These are phyloP conservation scores for Girardinichthys multiradiatus DNA, from an alignment of 2,113 vertebrate species.

Conservation along the genomic window DNA sequence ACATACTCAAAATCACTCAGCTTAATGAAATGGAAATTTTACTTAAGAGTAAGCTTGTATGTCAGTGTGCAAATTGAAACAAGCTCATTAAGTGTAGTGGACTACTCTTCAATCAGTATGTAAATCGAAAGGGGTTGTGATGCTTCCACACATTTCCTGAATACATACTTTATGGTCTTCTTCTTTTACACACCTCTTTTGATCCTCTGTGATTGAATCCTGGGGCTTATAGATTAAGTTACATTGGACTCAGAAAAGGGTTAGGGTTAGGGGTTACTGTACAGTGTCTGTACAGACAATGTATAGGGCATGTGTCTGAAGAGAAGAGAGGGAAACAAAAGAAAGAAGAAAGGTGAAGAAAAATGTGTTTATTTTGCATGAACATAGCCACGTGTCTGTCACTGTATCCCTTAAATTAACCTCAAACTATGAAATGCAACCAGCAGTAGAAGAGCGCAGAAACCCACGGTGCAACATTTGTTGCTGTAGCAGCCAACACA, in stretches of 20 bases:
- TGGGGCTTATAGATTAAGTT: not conserved
- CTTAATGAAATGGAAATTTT: slow-evolving; percentile 54
- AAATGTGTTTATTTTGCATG: slow-evolving; percentile 4
- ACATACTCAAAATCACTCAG: slow-evolving; percentile 24
- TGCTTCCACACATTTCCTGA: slow-evolving; percentile 18
- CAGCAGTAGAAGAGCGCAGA: slow-evolving; percentile 39
- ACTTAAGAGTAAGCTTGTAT: slow-evolving; percentile 43
- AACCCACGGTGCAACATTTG: slow-evolving; percentile 17
- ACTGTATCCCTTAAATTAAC: slow-evolving; percentile 53
- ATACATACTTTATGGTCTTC: slow-evolving; percentile 4
- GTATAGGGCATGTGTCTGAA: not conserved
- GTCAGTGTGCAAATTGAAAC: slow-evolving; percentile 56
- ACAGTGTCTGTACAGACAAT: not conserved
- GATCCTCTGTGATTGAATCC: slow-evolving; percentile 10
- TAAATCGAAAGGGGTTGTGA: slow-evolving; percentile 41
- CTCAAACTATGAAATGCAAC: slow-evolving; percentile 33
- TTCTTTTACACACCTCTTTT: not conserved
- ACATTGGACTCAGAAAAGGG: not conserved
- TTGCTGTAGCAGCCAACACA: slow-evolving; percentile 31
- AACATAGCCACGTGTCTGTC: slow-evolving; percentile 16
- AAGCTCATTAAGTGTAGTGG: slow-evolving; percentile 54
- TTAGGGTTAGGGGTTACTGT: no score
- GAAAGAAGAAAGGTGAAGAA: not conserved
- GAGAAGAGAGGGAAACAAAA: slow-evolving; percentile 15
- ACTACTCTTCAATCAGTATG: slow-evolving; percentile 37